Evolutionary conservation across 2,888 invertebrate genomes (phyloP), one percentile per base, ranked within the genome.

Genomic region (Nebria brevicollis): DNA sequence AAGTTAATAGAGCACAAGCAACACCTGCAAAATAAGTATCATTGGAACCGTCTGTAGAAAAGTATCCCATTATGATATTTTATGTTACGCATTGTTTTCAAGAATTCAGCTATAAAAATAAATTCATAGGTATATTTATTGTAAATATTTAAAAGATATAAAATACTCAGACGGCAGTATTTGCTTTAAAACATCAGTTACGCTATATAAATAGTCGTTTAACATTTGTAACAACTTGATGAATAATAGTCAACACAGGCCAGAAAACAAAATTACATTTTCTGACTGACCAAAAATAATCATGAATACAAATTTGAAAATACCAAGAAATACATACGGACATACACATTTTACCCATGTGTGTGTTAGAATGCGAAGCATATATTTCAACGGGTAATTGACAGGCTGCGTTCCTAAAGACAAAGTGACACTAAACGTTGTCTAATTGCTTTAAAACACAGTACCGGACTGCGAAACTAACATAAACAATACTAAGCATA

Each of bases 391-490:
- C 88, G 87, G 87, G 87, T 89, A 89, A 89, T 89, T 89, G 89
- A 89, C 89, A 88, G 87, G 86, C 87, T 87, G 85, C 85, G 87
- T 87, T 87, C 86, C 85, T 84, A 84, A 86, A 88, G 89, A 89
- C 89, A 89, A 89, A 89, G 88, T 89, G 89, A 89, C 89, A 88
- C 89, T 89, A 89, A 89, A 89, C 87, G 89, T 86, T 88, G 88
- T 88, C 89, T 79, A 80, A 80, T 80, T 80, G 80, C 80, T 80
- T 54, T 75, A 68, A 66, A 76, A 77, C 64, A 77, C 83, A 80
- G 80, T 68, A 66, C 80, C 75, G 80, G 75, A 80, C 66, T 80
- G 20, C 25, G 34, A 25, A 76, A 76, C 43, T 54, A 54, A 54
- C 54, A 54, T 13, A 54, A 54, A 54, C 54, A 54, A 54, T 54